phyloP scores from a whole-genome alignment of 1,140 invertebrate genomes.

The Harpegnathos saltator region DNA sequence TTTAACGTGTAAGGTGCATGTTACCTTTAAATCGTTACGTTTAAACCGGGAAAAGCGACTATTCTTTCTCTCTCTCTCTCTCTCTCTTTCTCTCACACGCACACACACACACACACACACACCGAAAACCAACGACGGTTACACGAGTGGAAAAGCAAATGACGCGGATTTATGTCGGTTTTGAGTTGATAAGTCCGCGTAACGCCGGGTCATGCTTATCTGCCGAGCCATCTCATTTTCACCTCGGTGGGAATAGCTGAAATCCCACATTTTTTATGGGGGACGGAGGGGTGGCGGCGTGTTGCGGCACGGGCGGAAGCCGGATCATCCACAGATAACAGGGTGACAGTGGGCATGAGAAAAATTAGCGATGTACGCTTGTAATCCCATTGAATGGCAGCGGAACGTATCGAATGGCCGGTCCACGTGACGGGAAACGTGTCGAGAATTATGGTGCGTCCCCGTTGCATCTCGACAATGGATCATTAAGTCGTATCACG shows the following conservation, averaged over 20 bases:
- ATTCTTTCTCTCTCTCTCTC: not conserved
- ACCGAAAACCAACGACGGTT: not conserved
- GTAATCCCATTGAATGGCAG: constrained; percentile 79
- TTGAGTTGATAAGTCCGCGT: not conserved
- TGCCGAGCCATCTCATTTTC: constrained; percentile 31
- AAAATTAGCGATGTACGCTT: constrained; percentile 82
- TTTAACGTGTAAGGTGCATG: constrained; percentile 8
- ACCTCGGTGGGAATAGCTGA: constrained; percentile 31
- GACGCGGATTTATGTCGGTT: not conserved
- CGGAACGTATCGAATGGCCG: constrained; percentile 75
- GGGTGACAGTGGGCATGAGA: constrained; percentile 75
- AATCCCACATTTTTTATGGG: constrained; percentile 71
- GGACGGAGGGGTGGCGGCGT: constrained; percentile 42
- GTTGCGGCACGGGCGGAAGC: constrained; percentile 66
- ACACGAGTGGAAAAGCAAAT: not conserved
- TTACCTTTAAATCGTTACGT: no score
- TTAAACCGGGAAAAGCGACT: no score
- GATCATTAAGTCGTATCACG: constrained; percentile 81
- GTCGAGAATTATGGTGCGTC: constrained; percentile 81
- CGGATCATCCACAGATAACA: constrained; percentile 73
- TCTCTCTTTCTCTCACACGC: no score
- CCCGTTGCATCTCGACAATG: constrained; percentile 78
- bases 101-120: no score
- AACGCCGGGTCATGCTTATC: constrained; percentile 46
- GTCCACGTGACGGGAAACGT: constrained; percentile 82